A percentile compares a stretch with the other conserved stretches of the same genome.
These are phyloP conservation scores for Pseudois nayaur DNA, from an alignment of 2,113 vertebrate species.

Conservation along the genomic window DNA sequence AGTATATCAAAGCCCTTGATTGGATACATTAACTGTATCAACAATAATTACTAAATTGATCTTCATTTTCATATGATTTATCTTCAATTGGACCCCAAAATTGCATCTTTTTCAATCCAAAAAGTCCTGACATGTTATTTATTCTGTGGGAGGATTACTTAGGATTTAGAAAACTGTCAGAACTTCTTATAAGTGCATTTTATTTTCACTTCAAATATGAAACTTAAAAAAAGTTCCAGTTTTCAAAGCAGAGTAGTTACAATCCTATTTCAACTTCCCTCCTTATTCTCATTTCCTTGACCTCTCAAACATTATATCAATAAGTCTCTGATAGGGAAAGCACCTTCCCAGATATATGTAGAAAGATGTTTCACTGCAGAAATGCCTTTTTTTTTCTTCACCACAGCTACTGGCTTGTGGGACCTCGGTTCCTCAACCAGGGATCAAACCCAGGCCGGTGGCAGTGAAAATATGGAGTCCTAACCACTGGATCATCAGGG, in stretches of 20 bases:
- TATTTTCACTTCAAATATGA: background rate
- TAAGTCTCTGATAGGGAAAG: background rate
- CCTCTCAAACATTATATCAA: background rate
- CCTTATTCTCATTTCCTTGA: background rate
- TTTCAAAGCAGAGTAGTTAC: background rate
- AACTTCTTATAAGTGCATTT: background rate
- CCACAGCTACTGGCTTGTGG: background rate
- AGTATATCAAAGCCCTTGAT: background rate
- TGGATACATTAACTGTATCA: background rate
- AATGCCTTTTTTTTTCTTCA: background rate
- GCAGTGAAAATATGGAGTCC: background rate
- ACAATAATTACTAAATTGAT: background rate
- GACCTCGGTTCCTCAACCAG: background rate
- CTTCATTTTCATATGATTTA: background rate
- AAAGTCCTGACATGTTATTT: background rate
- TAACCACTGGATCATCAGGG: background rate
- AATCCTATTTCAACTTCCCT: background rate
- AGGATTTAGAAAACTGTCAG: background rate
- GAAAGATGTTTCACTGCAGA: background rate
- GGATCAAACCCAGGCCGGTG: background rate
- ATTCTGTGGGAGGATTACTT: background rate
- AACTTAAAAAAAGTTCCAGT: background rate
- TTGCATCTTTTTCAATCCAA: background rate
- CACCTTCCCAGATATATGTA: background rate
- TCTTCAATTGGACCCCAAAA: background rate